A percentile compares a stretch with the other conserved stretches of the same genome.
These are phyloP conservation scores for Perognathus longimembris DNA, from an alignment of 2,113 vertebrate species.

Conservation along the genomic window DNA sequence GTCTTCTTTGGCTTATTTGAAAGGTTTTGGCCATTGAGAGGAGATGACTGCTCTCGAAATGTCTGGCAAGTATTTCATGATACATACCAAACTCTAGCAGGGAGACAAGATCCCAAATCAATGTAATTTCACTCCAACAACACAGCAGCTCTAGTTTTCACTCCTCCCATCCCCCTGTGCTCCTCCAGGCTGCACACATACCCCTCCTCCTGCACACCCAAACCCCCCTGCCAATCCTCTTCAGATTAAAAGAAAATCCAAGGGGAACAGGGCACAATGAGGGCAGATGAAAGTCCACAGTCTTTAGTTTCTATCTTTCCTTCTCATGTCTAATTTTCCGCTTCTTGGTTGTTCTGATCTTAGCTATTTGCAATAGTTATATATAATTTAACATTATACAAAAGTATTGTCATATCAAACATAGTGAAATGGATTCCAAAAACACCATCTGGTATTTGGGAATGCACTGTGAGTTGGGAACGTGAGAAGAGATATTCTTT, in stretches of 20 bases:
- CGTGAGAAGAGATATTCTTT: constrained; percentile 94
- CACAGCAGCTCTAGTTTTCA: not conserved
- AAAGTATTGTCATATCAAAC: constrained; percentile 94
- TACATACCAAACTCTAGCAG: constrained; percentile 81
- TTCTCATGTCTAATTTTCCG: constrained; percentile 87
- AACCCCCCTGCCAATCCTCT: constrained; percentile 83
- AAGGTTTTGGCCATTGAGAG: constrained; percentile 71
- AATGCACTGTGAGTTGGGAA: constrained; percentile 92
- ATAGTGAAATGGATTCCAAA: constrained; percentile 96
- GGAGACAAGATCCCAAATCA: constrained; percentile 77
- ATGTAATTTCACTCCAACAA: constrained; percentile 69
- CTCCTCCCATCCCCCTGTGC: constrained; percentile 46
- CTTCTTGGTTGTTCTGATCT: constrained; percentile 87
- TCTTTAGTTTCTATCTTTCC: constrained; percentile 86
- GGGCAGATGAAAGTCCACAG: constrained; percentile 81
- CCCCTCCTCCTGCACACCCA: not conserved
- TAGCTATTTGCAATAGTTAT: constrained; percentile 90
- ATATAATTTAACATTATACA: constrained; percentile 94
- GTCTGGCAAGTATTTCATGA: constrained; percentile 81
- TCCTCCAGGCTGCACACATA: not conserved
- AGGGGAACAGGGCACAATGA: constrained; percentile 80
- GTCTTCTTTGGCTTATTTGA: constrained; percentile 59
- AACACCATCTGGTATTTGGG: constrained; percentile 98
- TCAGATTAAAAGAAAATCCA: constrained; percentile 85
- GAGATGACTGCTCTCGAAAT: constrained; percentile 73